Evolutionary conservation across 2,888 invertebrate species (phyloP), one percentile per base, ranked within the genome.

Genomic region (Caenorhabditis macrosperma): DNA sequence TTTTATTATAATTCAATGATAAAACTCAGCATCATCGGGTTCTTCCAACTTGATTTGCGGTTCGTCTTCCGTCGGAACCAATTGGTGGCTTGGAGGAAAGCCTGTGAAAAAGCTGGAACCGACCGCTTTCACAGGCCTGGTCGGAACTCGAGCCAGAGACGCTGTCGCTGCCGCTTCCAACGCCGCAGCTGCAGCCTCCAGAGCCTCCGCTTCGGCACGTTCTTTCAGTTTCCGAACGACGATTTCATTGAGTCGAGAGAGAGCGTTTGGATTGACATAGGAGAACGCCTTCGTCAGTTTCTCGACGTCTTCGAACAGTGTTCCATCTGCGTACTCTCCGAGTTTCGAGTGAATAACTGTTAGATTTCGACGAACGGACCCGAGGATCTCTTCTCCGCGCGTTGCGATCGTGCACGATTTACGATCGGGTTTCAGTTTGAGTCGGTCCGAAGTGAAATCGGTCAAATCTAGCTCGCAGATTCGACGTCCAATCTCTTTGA

Each of bases 231-330:
- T 71, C 12, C 54, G 61, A 15, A 30, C 33, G 46, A 63, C 54
- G n/a, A 17, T 1, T 10, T 48, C 2, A 20, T 26, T 63, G 20
- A 71, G 26, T 17, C 54, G 46, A 12, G 15, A 10, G 9, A 71
- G 0, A 17, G 24, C 22, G 1, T 63, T 41, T 5, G 63, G 61
- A 24, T 44, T 22, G 1, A 12, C 41, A 1, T 44, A n/a, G 12
- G 35, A 54, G 24, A 71, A 63, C n/a, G 44, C 41, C 6, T 30
- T 12, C 12, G 55, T 46, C 33, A 71, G 24, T 9, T 22, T 24
- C 28, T 71, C 71, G 46, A 55, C 35, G 55, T 71, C n/a, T 10
- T 52, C 71, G 55, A 71, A 71, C 10, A 71, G 54, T 2, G 71
- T 71, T 30, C 71, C 63, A 0, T 33, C 22, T 15, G 61, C 61